Evolutionary conservation across 2,888 invertebrate species (phyloP).

Genomic region (Dione vanillae): DNA sequence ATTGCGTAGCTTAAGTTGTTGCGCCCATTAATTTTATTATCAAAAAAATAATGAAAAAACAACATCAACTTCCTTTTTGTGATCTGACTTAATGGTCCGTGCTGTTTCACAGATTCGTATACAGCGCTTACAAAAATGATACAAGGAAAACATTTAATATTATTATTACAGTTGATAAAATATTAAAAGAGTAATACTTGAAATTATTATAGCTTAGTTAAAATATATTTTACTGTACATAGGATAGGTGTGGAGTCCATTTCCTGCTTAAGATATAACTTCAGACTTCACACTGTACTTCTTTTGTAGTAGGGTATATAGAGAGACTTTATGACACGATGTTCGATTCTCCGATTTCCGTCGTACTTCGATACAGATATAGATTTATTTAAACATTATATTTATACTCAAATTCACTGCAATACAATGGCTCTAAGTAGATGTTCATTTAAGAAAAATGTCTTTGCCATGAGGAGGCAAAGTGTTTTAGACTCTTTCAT

Average conservation of each 20-base stretch:
- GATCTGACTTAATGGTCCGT: neutral
- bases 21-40: slow-evolving; percentile 20
- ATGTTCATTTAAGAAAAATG: too few relatives aligned
- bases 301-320: too few relatives aligned
- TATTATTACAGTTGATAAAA: too few relatives aligned
- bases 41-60: slow-evolving; percentile 17
- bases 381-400: too few relatives aligned
- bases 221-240: neutral
- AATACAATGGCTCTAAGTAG: too few relatives aligned
- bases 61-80: slow-evolving; percentile 7
- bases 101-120: neutral
- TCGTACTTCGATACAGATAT: too few relatives aligned
- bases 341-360: too few relatives aligned
- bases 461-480: too few relatives aligned
- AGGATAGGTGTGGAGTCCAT: neutral
- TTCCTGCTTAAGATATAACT: neutral
- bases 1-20: slow-evolving; percentile 23
- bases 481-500: too few relatives aligned
- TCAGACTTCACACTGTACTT: neutral
- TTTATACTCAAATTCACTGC: too few relatives aligned
- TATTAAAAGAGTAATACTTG: neutral
- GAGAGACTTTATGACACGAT: too few relatives aligned
- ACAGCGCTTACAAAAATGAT: neutral
- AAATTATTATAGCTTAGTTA: neutral
- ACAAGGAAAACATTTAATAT: neutral